Evolutionary conservation across 2,888 invertebrate genomes (phyloP), one percentile per base, ranked within the genome.

Genomic region (Geophilus truncorum): DNA sequence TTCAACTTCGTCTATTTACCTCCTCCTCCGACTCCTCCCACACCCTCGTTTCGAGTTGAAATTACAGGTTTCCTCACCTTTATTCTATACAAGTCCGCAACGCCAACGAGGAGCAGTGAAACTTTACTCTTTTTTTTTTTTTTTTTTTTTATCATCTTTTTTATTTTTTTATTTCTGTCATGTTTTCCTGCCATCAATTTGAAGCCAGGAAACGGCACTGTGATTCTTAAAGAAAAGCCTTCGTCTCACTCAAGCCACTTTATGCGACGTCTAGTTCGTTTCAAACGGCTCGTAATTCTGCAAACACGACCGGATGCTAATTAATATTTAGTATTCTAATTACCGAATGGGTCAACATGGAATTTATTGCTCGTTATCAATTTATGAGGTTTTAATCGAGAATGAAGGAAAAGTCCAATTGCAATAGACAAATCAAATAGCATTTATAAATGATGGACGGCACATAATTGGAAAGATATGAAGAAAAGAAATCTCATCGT

Each of bases 31-130:
- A n/a, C n/a, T n/a, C n/a, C 34, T 51, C 15, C 12, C 6, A 15
- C 51, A 5, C 51, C 57, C 21, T 21, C 57, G 9, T 57, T 57
- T 21, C 23, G 21, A 57, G 57, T 57, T 3, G 21, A 57, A 62
- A 62, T 62, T 62, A 62, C 62, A 62, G 62, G 62, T 62, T 62
- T 62, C 62, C 62, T 62, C 62, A 62, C 62, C 62, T 62, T 62
- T 25, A 62, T 21, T 57, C 57, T 40, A 40, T 40, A 45, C 25
- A 62, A 23, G 62, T 0, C 62, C 62, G 7, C 2, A 25, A 62
- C 15, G 25, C 62, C 62, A 23, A 25, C 1, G 5, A 9, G 62
- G 23, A 57, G 57, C 57, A 62, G 45, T 15, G 45, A 45, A 45
- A 45, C 45, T 45, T 45, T 45, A 7, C 45, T 45, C 45, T 45